Evolutionary conservation across 1,140 invertebrate species (phyloP), one percentile per base, ranked within the genome.

Genomic region (Melipona quadrifasciata): DNA sequence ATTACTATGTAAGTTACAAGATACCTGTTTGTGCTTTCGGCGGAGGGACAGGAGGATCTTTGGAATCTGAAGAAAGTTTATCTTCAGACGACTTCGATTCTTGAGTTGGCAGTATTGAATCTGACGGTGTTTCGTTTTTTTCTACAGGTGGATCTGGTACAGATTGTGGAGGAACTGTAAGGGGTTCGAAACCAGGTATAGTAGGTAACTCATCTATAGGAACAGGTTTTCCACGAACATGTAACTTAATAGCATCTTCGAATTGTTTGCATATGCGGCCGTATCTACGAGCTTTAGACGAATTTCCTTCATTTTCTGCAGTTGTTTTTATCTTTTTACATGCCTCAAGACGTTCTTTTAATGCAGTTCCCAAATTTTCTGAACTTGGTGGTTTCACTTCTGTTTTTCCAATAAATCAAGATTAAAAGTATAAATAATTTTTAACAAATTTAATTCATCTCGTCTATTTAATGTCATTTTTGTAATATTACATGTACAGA

Each of bases 261-360:
- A 98, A 99, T 95, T 99, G 98, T 94, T 99, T 99, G 34, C 98
- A 97, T 91, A 99, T 99, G 82, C 99, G 96, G 0, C 97, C 97
- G 95, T 99, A 97, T 87, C 98, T 95, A 85, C 99, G 95, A 0
- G 96, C 97, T 95, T 99, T 99, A 39, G 98, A 97, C 0, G 96
- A 95, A 92, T 99, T 99, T 8, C 96, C 96, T 87, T 97, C 97
- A 55, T 95, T 95, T 90, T 98, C 97, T 1, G 98, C 98, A 80
- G 96, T 95, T 47, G 96, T 95, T 92, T 98, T 97, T 86, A 96
- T 95, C 87, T 95, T 94, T 91, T 95, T 95, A 94, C 98, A 99
- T 93, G 98, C 97, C 31, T 96, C 96, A 4, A 99, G 94, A 79
- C 98, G 96, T 93, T 99, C 98, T 91, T 97, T 95, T 12, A 99